Base-by-base conservation (phyloP, 2,888 invertebrate genomes). In the Drosophila anomalipes region DNA sequence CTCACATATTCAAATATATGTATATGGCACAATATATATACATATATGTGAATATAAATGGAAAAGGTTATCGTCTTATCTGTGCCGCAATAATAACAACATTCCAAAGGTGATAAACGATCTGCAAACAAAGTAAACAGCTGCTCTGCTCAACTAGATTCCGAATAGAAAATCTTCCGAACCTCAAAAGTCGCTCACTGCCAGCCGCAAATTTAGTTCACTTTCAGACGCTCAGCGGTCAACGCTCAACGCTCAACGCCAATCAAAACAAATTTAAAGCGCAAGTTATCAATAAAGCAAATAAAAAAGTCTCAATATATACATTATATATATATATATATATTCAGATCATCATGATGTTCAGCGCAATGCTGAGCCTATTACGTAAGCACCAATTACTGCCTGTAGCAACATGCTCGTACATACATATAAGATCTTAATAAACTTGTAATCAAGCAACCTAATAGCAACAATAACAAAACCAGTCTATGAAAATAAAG, bases 301-400 rank as follows among this genome's bases (percentile, higher is more conserved):
- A n/a, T 12, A 39, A 33, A 70, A 62, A 71, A 54, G 58, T 62
- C 39, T 47, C 22, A 33, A 44, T n/a, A 63, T 39, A 60, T 32
- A 49, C 37, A 39, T 10, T 32, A 35, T 47, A 44, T 19, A 67
- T 22, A 22, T 22, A 22, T 22, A 22, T n/a, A 60, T 47, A 54
- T 33, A 73, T 76, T 66, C 19, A 56, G 54, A 47, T 60, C 59
- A 79, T 74, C 81, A 84, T 83, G 82, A 52, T 69, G 66, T 51
- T 60, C 61, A 59, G 16, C 47, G 56, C 58, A 57, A 47, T 81
- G 69, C 79, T 70, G 44, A 79, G 86, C 72, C 81, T 85, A 81
- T 85, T 85, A 86, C 86, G 85, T 85, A 85, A 85, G 85, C 75
- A 53, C 61, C 69, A 86, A 84, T 84, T 74, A 81, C 79, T 70